phyloP scores from a whole-genome alignment of 2,888 invertebrate species.

The Schizaphis graminum region DNA sequence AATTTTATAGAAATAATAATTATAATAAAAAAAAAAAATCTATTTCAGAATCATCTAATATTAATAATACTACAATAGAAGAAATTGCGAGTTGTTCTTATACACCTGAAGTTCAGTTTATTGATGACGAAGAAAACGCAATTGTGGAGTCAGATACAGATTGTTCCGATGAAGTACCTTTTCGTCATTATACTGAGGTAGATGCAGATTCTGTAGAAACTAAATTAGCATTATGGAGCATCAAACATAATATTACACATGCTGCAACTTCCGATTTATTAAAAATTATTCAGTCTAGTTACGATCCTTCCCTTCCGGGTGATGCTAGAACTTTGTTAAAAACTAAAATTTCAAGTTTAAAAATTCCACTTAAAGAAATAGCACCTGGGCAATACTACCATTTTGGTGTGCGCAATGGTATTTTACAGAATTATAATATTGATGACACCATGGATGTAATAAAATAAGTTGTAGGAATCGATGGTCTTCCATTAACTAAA shows the following conservation, averaged over 20 bases:
- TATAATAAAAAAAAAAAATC: background rate
- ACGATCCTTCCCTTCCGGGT: background rate
- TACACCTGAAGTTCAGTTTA: background rate
- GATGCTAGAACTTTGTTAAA: background rate
- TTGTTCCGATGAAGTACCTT: background rate
- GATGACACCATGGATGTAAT: background rate
- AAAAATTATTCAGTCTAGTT: background rate
- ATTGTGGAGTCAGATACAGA: background rate
- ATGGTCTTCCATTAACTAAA: background rate
- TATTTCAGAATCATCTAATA: background rate
- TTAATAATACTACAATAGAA: background rate
- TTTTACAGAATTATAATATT: background rate
- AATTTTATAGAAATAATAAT: background rate
- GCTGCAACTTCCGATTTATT: background rate
- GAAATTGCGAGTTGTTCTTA: background rate
- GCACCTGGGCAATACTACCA: slow-evolving; percentile 7
- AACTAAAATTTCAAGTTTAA: background rate
- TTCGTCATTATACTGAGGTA: background rate
- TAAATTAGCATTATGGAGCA: background rate
- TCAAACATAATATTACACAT: background rate
- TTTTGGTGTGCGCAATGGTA: background rate
- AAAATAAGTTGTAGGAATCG: slow-evolving; percentile 1
- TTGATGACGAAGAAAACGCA: background rate
- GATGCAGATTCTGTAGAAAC: background rate
- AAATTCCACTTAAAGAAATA: background rate